Percentiles rank a stretch among this genome's conserved stretches.
Conservation (phyloP, 2,113 vertebrate genomes). For the Rana temporaria region DNA sequence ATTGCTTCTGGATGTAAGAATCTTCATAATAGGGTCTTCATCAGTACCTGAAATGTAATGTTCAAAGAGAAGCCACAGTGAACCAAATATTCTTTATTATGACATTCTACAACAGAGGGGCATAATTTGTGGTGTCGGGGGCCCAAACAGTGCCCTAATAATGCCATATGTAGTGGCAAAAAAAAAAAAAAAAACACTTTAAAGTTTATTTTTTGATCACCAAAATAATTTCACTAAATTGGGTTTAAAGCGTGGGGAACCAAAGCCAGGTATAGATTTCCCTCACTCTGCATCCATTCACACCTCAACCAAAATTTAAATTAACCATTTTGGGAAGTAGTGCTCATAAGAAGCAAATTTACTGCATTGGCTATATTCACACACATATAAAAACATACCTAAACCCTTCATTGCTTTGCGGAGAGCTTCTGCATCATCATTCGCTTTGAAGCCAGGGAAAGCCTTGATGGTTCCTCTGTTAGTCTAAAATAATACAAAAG, state of each 20-base stretch:
- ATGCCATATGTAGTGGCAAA: slow-evolving; percentile 25
- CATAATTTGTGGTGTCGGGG: no score
- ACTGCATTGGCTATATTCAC: neutral
- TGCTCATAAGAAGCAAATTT: neutral
- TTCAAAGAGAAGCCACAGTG: slow-evolving; percentile 43
- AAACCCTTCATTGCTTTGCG: slow-evolving; percentile 96
- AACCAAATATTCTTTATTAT: slow-evolving; percentile 25
- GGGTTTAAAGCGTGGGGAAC: no score
- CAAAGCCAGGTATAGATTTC: neutral
- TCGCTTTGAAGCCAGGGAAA: slow-evolving; percentile 85
- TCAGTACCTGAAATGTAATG: slow-evolving; percentile 82
- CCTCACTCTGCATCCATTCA: neutral
- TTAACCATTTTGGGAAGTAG: neutral
- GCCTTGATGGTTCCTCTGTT: slow-evolving; percentile 83
- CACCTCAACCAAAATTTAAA: neutral
- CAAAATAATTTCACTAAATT: no score
- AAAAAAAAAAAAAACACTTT: slow-evolving; percentile 33
- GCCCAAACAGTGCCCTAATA: neutral
- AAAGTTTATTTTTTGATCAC: no score
- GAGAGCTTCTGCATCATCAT: slow-evolving; percentile 88
- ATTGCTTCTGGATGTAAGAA: slow-evolving; percentile 85
- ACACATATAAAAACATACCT: slow-evolving; percentile 72
- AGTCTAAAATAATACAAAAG: slow-evolving; percentile 64
- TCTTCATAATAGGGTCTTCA: slow-evolving; percentile 85
- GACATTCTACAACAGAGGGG: no score